Conservation (phyloP, 2,797 vertebrate genomes). For the Sebastes glaucus region DNA sequence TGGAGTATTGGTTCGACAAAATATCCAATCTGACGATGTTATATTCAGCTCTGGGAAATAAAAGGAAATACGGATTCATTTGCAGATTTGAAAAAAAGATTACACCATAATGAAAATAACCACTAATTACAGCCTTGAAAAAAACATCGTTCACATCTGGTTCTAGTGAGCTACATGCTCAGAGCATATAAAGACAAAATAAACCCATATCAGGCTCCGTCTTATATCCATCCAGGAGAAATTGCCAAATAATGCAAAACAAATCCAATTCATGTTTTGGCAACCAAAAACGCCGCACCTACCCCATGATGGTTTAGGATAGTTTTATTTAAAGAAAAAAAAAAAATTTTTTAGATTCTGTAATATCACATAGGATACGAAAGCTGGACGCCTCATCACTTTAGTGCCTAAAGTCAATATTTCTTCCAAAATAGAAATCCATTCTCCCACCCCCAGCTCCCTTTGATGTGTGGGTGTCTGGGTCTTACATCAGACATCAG, state of each 20-base stretch:
- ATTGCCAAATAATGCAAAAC: conserved; percentile 19
- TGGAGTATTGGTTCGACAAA: not conserved
- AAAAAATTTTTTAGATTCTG: conserved; percentile 56
- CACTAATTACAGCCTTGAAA: not conserved
- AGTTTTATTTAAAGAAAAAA: conserved; percentile 44
- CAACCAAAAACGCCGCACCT: conserved; percentile 4
- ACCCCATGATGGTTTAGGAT: conserved; percentile 23
- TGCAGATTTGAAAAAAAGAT: not conserved
- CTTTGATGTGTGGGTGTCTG: conserved; percentile 87
- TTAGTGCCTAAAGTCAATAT: conserved; percentile 82
- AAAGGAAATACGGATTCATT: not conserved
- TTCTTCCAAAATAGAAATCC: conserved; percentile 84
- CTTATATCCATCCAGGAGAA: not conserved
- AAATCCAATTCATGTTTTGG: conserved; percentile 10
- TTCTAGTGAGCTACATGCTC: not conserved
- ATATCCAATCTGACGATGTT: not conserved
- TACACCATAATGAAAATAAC: not conserved
- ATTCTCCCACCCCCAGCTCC: conserved; percentile 67
- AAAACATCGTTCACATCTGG: not conserved
- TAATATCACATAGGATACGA: conserved; percentile 68
- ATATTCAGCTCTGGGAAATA: not conserved
- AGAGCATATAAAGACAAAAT: not conserved
- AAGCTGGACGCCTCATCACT: conserved; percentile 79
- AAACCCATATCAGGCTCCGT: not conserved
- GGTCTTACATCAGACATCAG: conserved; percentile 86